phyloP scores from a whole-genome alignment of 2,113 vertebrate species.

The Psephotus haematonotus region DNA sequence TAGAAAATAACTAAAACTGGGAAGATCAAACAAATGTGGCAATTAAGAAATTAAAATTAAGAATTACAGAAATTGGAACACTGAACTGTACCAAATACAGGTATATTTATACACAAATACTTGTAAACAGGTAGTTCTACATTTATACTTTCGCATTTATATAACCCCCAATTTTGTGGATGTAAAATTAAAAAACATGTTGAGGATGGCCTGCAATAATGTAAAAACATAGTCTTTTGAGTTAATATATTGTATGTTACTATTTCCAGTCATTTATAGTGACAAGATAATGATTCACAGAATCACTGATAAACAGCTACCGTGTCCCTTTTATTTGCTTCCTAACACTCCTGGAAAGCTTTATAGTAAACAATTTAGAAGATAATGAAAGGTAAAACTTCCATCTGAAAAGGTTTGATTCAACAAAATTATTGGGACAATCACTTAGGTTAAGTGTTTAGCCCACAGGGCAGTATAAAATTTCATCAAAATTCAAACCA shows the following conservation, averaged over 20 bases:
- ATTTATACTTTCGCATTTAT: neutral
- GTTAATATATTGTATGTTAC: neutral
- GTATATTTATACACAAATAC: neutral
- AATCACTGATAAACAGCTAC: constrained; percentile 25
- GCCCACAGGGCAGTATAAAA: constrained; percentile 72
- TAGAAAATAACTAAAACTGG: neutral
- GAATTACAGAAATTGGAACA: neutral
- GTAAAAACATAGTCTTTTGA: neutral
- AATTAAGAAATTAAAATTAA: neutral
- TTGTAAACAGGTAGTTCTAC: neutral
- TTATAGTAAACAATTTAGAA: constrained; percentile 64
- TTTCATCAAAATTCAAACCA: constrained; percentile 74
- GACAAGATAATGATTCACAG: constrained; percentile 22
- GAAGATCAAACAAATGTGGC: neutral
- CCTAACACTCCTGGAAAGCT: constrained; percentile 45
- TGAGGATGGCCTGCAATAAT: neutral
- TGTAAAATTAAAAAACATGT: neutral
- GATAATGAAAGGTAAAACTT: constrained; percentile 74
- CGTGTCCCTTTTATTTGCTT: constrained; percentile 40
- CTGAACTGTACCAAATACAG: neutral
- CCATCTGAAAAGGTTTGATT: constrained; percentile 68
- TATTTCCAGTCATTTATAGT: constrained; percentile 13
- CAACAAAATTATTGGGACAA: constrained; percentile 71
- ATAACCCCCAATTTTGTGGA: neutral
- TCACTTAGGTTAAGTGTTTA: constrained; percentile 73